Base-by-base conservation (phyloP, 1,140 invertebrate species). In the Drosophila azteca region DNA sequence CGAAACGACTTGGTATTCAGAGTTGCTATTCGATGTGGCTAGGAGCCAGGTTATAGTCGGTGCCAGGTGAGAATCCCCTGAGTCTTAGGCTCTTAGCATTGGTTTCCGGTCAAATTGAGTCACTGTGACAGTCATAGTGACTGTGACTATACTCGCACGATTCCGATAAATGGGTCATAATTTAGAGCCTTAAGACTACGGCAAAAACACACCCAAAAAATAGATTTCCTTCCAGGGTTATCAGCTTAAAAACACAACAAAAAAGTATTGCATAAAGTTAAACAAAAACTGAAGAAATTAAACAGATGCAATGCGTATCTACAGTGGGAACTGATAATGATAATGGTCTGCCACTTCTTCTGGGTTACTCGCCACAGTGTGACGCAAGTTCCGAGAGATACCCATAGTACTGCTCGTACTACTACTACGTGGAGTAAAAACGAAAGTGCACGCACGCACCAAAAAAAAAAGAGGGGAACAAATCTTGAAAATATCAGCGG, bases 1-100 rank as follows among this genome's bases (percentile, higher is more conserved):
- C 44, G 94, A 93, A 54, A 94, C 95, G 65, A 94, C 94, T 39
- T 94, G 94, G 62, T 97, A 95, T 92, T 95, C 95, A 7, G 95
- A 96, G 92, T 92, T 97, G 82, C 92, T 96, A 22, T 97, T 97
- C 91, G 96, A 97, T 92, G 95, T 97, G 29, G 94, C 95, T 51
- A 94, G 96, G 85, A 95, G 96, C 90, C 96, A 97, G 92, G 93
- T 97, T 63, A 93, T 97, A 65, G 95, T 96, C 68, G 96, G 96
- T 59, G 95, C 96, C 62, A 94, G 95, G 96, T 96, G 93, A 94
- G 93, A 89, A 9, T 31, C 24, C 17, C 22, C 22, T n/a, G 11
- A 45, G 35, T 39, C 64, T 44, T 68, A 49, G 17, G 15, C 45
- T 52, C 17, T 48, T 50, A 35, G 41, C 44, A 43, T 55, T 13